These are phyloP conservation scores for Gastracanthus pulcherrimus DNA, from an alignment of 2,888 invertebrate species.

Conservation along the genomic window DNA sequence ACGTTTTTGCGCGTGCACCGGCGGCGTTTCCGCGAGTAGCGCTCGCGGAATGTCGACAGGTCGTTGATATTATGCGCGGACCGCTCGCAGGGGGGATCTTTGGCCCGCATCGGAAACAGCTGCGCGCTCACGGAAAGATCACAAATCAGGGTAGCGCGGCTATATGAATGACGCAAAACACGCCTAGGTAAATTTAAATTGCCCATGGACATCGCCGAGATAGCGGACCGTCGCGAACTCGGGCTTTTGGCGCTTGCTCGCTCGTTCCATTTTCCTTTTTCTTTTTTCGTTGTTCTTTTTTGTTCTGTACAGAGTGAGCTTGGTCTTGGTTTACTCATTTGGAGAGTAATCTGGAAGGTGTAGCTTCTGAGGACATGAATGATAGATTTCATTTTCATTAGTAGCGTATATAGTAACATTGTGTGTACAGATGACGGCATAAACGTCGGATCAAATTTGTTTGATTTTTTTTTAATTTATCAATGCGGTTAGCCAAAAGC, in stretches of 20 bases:
- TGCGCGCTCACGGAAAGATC: conserved; percentile 59
- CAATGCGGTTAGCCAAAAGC: no score
- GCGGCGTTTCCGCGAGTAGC: conserved; percentile 17
- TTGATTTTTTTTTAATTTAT: no score
- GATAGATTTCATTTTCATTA: no score
- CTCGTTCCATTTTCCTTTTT: background rate
- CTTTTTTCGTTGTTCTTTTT: background rate
- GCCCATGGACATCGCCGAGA: conserved; percentile 66
- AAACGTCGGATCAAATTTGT: no score
- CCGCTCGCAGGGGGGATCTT: conserved; percentile 62
- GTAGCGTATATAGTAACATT: no score
- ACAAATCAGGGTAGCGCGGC: conserved; percentile 54
- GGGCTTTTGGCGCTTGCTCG: conserved; percentile 57
- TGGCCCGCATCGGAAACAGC: conserved; percentile 71
- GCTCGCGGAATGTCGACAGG: conserved; percentile 68
- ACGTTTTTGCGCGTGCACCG: conserved; percentile 45
- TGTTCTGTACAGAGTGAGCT: no score
- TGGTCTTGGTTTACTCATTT: no score
- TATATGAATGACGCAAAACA: conserved; percentile 74
- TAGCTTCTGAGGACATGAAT: no score
- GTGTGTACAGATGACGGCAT: no score
- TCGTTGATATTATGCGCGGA: conserved; percentile 67
- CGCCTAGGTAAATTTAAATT: conserved; percentile 76
- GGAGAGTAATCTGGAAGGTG: no score
- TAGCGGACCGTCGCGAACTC: conserved; percentile 53